Percentiles rank a stretch among this genome's conserved stretches.
Conservation (phyloP, 2,797 vertebrate genomes). For the Miichthys miiuy region DNA sequence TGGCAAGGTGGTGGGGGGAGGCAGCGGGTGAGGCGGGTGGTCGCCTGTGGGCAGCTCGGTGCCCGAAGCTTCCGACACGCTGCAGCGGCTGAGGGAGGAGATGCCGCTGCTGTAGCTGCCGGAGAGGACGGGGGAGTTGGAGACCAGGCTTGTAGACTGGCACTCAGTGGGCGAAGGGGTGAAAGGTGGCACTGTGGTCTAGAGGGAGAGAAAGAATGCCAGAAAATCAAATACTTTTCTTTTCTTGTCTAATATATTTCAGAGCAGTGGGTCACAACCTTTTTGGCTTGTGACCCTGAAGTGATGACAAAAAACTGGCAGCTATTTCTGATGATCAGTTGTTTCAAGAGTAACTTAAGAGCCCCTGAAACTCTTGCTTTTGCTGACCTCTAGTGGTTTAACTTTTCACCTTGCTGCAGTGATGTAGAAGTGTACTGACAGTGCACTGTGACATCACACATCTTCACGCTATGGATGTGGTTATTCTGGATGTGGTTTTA, state of each 20-base stretch:
- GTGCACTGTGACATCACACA: too few relatives aligned
- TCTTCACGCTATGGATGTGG: too few relatives aligned
- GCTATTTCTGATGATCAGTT: too few relatives aligned
- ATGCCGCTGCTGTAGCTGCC: slow-evolving; percentile 99
- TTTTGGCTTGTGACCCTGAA: too few relatives aligned
- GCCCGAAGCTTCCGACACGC: slow-evolving; percentile 94
- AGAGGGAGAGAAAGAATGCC: slow-evolving; percentile 18
- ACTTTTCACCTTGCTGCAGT: too few relatives aligned
- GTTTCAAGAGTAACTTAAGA: too few relatives aligned
- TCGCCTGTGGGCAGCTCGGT: slow-evolving; percentile 89
- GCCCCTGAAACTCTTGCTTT: too few relatives aligned
- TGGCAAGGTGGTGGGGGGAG: slow-evolving; percentile 73
- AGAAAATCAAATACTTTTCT: neutral
- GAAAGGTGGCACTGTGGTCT: slow-evolving; percentile 91
- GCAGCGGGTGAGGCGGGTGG: slow-evolving; percentile 71
- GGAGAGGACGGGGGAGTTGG: slow-evolving; percentile 94
- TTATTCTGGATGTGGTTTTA: too few relatives aligned
- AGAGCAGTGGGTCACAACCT: neutral
- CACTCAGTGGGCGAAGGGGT: slow-evolving; percentile 96
- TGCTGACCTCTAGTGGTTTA: too few relatives aligned
- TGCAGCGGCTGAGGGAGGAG: slow-evolving; percentile 97
- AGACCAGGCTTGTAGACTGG: slow-evolving; percentile 91
- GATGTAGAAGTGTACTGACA: too few relatives aligned
- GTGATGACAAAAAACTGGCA: too few relatives aligned
- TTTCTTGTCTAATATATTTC: neutral